Evolutionary conservation across 2,888 invertebrate species (phyloP), one percentile per base, ranked within the genome.

Genomic region (Ophioninae sp.): DNA sequence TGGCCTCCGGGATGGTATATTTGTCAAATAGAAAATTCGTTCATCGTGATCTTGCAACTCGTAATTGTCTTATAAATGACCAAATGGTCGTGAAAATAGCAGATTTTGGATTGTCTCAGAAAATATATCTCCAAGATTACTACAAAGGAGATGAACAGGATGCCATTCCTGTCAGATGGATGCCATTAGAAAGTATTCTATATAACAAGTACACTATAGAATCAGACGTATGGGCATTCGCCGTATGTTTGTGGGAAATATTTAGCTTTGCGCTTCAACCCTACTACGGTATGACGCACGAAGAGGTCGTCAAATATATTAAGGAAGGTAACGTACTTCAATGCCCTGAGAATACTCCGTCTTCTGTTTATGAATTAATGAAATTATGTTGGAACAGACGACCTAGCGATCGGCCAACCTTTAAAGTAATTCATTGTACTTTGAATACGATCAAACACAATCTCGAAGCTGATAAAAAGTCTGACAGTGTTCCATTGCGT

Each of bases 221-320:
- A 93, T 98, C 98, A 13, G 99, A 99, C 93, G 98, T 99, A 0
- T 99, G 99, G 99, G 98, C 99, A 17, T 99, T 97, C 93, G 99
- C 98, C 74, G 98, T 99, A 21, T 97, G 98, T 90, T 94, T 99
- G 64, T 99, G 99, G 99, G 99, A 99, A 94, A 97, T 99, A 91
- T 99, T 98, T 93, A 97, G 98, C 68, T 99, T 98, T 93, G 98
- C 98, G 37, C 94, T 98, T 84, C 99, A 99, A 93, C 99, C 99
- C 8, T 99, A 99, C 91, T 98, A 98, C 93, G 99, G 98, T 6
- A 97, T 98, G 96, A 98, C 98, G 13, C 99, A 99, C 91, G 98
- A 98, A 93, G 98, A 99, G 94, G 99, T 99, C 50, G 97, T 98
- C 17, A 97, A 97, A 91, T 98, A 97, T 93, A 95, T 99, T 78